These are phyloP conservation scores for Pandemis corylana DNA, from an alignment of 2,888 invertebrate genomes.

Conservation along the genomic window DNA sequence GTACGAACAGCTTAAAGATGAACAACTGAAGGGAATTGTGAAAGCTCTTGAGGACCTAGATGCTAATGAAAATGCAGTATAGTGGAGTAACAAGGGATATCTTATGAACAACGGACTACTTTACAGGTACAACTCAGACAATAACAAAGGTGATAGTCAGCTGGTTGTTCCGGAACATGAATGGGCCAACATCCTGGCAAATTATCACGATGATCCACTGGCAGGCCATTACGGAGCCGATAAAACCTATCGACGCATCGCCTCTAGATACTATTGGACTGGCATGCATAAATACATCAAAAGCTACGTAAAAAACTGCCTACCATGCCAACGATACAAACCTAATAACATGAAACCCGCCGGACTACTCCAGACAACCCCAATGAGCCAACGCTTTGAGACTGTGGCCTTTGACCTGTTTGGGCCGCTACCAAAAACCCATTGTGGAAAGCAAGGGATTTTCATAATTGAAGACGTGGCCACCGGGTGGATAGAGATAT, in stretches of 20 bases:
- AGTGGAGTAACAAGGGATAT: constrained; percentile 40
- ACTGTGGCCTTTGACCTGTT: constrained; percentile 2
- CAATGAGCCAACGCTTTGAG: not conserved
- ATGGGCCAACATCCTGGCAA: constrained; percentile 1
- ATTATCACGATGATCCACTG: constrained; percentile 45
- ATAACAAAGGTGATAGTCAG: constrained; percentile 42
- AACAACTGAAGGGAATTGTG: constrained; percentile 43
- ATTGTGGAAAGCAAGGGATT: not conserved
- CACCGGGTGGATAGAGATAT: constrained; percentile 51
- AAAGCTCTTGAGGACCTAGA: constrained; percentile 21
- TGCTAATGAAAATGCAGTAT: too few relatives aligned
- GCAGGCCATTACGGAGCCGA: constrained; percentile 51
- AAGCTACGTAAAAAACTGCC: constrained; percentile 44
- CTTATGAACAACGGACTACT: constrained; percentile 47
- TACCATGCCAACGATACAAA: constrained; percentile 46
- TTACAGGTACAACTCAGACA: constrained; percentile 44
- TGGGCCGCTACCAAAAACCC: not conserved
- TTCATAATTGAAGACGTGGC: constrained; percentile 46
- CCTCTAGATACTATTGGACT: constrained; percentile 42
- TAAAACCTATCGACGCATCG: constrained; percentile 26
- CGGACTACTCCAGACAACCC: not conserved
- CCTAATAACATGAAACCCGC: not conserved
- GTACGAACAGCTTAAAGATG: constrained; percentile 40
- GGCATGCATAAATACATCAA: constrained; percentile 44
- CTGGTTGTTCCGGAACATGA: constrained; percentile 46